These are phyloP conservation scores for Aelia acuminata DNA, from an alignment of 2,888 invertebrate genomes.

Conservation along the genomic window DNA sequence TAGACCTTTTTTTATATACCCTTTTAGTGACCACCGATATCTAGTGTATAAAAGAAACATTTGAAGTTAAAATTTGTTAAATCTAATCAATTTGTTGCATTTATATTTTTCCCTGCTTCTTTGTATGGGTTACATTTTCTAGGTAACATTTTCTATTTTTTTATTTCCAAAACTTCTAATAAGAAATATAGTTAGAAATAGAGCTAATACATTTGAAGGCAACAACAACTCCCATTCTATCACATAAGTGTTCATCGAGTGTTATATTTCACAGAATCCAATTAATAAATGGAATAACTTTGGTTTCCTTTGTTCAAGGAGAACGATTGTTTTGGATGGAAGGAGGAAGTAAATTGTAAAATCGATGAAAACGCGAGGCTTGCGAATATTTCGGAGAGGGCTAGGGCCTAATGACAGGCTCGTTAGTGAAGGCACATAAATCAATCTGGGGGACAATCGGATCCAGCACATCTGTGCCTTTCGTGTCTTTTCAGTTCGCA, in stretches of 20 bases:
- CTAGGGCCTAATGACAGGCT: constrained; percentile 52
- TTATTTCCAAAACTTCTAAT: too few species aligned
- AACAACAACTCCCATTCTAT: not conserved
- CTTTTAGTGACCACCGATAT: too few species aligned
- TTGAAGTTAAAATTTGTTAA: too few species aligned
- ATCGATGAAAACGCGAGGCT: constrained; percentile 44
- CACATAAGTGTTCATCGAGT: not conserved
- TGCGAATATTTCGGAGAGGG: constrained; percentile 10
- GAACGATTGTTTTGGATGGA: not conserved
- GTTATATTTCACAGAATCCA: not conserved
- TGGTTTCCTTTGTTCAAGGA: not conserved
- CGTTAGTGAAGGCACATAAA: constrained; percentile 48
- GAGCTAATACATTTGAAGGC: not conserved
- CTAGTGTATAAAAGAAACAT: too few species aligned
- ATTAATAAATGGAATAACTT: not conserved
- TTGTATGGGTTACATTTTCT: too few species aligned
- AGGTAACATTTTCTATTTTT: too few species aligned
- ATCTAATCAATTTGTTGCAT: too few species aligned
- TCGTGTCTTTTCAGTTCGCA: not conserved
- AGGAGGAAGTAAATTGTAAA: constrained; percentile 54
- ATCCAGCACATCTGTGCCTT: constrained; percentile 33
- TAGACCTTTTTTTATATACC: too few species aligned
- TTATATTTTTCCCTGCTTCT: too few species aligned
- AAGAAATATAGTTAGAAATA: too few species aligned
- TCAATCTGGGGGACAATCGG: constrained; percentile 45